phyloP scores from a whole-genome alignment of 1,140 invertebrate genomes.

The Bombyx mandarina region DNA sequence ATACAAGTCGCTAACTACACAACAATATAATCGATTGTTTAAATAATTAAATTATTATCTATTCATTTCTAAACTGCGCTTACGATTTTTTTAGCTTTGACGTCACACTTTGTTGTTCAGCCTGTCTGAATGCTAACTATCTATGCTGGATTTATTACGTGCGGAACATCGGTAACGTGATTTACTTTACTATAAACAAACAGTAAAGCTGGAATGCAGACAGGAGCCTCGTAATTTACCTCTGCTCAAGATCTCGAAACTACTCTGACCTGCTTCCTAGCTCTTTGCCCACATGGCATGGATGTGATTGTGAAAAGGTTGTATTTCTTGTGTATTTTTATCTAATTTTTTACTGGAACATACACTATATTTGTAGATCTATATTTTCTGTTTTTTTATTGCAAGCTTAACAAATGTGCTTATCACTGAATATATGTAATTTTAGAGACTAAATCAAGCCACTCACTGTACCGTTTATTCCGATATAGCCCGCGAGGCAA shows the following conservation, averaged over 20 bases:
- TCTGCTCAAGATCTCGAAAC: not conserved
- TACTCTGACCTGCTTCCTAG: constrained; percentile 2
- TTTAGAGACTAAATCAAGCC: too few species aligned
- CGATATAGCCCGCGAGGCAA: too few species aligned
- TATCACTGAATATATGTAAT: too few species aligned
- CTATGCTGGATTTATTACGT: constrained; percentile 6
- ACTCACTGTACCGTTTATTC: too few species aligned
- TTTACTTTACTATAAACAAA: constrained; percentile 6
- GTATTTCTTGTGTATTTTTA: too few species aligned
- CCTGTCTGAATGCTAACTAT: not conserved
- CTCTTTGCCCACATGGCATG: not conserved
- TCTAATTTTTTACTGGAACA: too few species aligned
- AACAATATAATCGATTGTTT: not conserved
- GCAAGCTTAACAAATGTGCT: too few species aligned
- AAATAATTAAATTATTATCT: not conserved
- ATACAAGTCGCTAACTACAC: not conserved
- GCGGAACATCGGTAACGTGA: not conserved
- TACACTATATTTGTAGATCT: too few species aligned
- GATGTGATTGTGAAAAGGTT: too few species aligned
- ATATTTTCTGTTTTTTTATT: too few species aligned
- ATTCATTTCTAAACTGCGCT: not conserved
- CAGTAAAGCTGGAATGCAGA: constrained; percentile 1
- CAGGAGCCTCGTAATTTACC: not conserved
- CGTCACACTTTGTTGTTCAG: not conserved
- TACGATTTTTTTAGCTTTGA: constrained; percentile 3